A percentile compares a stretch with the other conserved stretches of the same genome.
Conservation (phyloP, 2,888 invertebrate genomes). For the Zelleria hepariella region DNA sequence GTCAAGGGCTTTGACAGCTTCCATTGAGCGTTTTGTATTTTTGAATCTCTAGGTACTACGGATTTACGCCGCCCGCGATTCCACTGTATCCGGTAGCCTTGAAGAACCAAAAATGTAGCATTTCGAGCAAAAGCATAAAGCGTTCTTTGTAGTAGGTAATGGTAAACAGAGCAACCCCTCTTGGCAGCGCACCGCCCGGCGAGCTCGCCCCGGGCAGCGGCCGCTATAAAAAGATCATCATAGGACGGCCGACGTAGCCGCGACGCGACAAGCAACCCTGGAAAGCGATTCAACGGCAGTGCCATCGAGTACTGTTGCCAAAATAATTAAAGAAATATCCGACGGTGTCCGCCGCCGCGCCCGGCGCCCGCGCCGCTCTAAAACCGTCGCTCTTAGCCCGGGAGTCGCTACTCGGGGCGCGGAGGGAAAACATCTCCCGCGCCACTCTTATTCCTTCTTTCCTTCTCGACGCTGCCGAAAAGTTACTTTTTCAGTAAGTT, state of each 20-base stretch:
- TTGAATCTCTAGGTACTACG: too few species aligned
- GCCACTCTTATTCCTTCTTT: conserved; percentile 72
- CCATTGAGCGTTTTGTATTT: too few species aligned
- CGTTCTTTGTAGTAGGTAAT: conserved; percentile 9
- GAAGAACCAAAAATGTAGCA: background rate
- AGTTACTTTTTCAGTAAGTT: conserved; percentile 64
- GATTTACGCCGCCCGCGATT: too few species aligned
- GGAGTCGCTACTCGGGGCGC: conserved; percentile 71
- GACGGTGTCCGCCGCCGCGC: conserved; percentile 75
- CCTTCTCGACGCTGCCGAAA: conserved; percentile 71
- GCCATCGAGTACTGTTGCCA: conserved; percentile 78
- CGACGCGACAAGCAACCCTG: conserved; percentile 66
- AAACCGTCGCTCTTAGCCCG: conserved; percentile 73
- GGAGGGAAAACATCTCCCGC: conserved; percentile 72
- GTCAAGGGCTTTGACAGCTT: too few species aligned
- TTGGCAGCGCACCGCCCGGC: conserved; percentile 38
- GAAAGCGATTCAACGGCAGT: conserved; percentile 65
- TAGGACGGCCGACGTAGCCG: conserved; percentile 57
- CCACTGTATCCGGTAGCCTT: too few species aligned
- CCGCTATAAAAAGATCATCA: conserved; percentile 72
- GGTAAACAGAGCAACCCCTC: conserved; percentile 16
- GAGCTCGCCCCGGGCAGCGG: conserved; percentile 58
- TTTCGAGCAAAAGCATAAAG: background rate
- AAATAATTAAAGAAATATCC: conserved; percentile 84
- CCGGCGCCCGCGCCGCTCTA: conserved; percentile 75